Conservation (phyloP, 1,140 invertebrate genomes). For the Lasioglossum baleicum region DNA sequence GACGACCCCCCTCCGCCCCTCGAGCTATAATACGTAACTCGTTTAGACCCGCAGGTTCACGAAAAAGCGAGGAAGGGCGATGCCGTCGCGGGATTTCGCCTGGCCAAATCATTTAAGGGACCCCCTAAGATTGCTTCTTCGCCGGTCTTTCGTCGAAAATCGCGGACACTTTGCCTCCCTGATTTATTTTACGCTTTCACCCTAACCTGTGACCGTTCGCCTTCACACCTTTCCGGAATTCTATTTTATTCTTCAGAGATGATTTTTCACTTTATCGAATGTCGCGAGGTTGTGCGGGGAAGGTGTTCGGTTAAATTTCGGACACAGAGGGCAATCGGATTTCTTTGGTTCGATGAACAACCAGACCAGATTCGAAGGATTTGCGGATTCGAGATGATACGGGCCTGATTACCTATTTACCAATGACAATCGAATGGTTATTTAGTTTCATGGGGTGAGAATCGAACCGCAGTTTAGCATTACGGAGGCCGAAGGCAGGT, state of each 20-base stretch:
- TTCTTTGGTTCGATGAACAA: too few species aligned
- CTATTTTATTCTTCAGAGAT: background rate
- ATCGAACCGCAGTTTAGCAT: conserved; percentile 79
- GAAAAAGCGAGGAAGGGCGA: conserved; percentile 54
- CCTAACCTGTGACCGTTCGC: too few species aligned
- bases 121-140: conserved; percentile 36
- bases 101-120: conserved; percentile 74
- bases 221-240: too few species aligned
- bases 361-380: background rate
- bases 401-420: conserved; percentile 73
- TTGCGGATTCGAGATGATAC: conserved; percentile 35
- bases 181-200: too few species aligned
- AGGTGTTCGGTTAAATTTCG: too few species aligned
- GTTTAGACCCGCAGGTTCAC: conserved; percentile 78
- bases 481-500: conserved; percentile 75
- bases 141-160: background rate
- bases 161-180: background rate
- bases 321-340: background rate
- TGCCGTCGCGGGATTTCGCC: conserved; percentile 51
- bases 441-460: conserved; percentile 75
- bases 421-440: conserved; percentile 77
- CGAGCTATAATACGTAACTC: conserved; percentile 76
- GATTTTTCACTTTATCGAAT: too few species aligned
- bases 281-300: too few species aligned
- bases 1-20: conserved; percentile 41